A percentile compares a stretch with the other conserved stretches of the same genome.
These are phyloP conservation scores for Polyodon spathula DNA, from an alignment of 2,113 vertebrate genomes.

Conservation along the genomic window DNA sequence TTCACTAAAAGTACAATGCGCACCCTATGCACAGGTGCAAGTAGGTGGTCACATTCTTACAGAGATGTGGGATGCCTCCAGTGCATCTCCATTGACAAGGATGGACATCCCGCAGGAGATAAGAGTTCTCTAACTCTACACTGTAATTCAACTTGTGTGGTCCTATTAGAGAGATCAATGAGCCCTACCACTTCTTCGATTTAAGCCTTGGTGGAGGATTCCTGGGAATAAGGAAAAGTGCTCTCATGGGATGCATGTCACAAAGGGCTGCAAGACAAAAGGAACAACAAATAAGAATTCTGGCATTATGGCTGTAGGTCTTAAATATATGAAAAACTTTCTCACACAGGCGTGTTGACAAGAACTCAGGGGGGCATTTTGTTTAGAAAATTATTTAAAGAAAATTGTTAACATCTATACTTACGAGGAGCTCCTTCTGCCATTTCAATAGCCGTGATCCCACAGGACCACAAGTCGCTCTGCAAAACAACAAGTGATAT, in stretches of 20 bases:
- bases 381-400: neutral
- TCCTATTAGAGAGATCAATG: neutral
- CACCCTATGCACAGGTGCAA: no score
- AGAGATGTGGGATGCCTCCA: no score
- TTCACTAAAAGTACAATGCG: no score
- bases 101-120: no score
- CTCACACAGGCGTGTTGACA: neutral
- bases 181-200: slow-evolving; percentile 94
- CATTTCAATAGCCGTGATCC: slow-evolving; percentile 97
- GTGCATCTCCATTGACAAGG: no score
- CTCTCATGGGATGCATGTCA: slow-evolving; percentile 99
- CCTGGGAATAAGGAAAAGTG: slow-evolving; percentile 96
- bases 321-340: no score
- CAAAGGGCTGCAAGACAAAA: slow-evolving; percentile 72
- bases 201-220: slow-evolving; percentile 96
- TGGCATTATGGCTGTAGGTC: no score
- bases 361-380: no score
- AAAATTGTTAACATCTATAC: slow-evolving; percentile 31
- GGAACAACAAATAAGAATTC: neutral
- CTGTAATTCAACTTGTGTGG: no score
- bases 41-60: no score
- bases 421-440: slow-evolving; percentile 96
- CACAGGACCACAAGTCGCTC: slow-evolving; percentile 98
- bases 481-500: slow-evolving; percentile 39
- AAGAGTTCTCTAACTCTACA: no score